Base-by-base conservation (phyloP, 2,113 vertebrate species). In the Saimiri boliviensis region DNA sequence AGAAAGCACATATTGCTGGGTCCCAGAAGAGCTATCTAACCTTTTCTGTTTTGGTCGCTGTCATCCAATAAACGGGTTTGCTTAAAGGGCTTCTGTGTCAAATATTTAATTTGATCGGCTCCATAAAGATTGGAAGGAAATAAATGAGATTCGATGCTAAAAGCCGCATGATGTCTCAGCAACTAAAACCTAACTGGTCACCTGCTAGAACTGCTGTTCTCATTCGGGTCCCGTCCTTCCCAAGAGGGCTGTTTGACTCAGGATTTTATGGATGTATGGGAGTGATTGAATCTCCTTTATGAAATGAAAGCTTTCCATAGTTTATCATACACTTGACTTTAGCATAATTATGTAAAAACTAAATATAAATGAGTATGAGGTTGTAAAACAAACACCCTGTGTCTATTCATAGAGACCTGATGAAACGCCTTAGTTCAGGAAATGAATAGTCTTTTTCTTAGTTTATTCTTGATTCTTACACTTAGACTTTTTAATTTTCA, bases 281-380 rank as follows among this genome's bases (percentile, higher is more conserved):
- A 81, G 25, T 81, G 35, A 91, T 3, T 52, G 32, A 71, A 45
- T 93, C 19, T 52, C n/a, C 23, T 56, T 60, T 35, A 81, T 77
- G 32, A 79, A 88, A 91, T 82, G 32, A 84, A 94, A 95, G 40
- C 32, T 63, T 35, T 21, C 10, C 45, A 23, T 27, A 47, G 23
- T 80, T 94, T 47, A 95, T 42, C 56, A 86, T 80, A 70, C 2
- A 49, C 27, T 68, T 71, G 13, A 66, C 74, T 86, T 96, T 68
- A 94, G 32, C 3, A 37, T 84, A 87, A 66, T 58, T 79, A 90
- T 13, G 27, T 91, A 97, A 91, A 91, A 96, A 88, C 52, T 77
- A 89, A 74, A 76, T 54, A 32, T 85, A 68, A 86, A 60, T 73
- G 42, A 80, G 35, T 70, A 25, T 93, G 52, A 5, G n/a, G 27